These are phyloP conservation scores for Hyperoplus lanceolatus DNA, from an alignment of 2,797 vertebrate genomes.

Conservation along the genomic window DNA sequence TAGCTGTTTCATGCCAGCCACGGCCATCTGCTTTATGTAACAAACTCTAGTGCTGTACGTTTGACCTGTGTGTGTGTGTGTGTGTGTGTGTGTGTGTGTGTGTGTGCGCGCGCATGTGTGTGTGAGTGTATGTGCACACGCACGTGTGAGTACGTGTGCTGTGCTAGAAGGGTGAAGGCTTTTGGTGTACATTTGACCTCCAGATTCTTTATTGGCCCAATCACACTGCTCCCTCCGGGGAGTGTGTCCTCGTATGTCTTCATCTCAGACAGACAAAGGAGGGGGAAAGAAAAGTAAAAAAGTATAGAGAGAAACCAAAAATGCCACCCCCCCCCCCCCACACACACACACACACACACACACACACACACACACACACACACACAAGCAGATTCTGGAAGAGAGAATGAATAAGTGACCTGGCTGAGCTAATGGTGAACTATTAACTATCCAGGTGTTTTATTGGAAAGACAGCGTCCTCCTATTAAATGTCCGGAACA, in stretches of 20 bases:
- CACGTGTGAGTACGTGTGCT: neutral
- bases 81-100: slow-evolving; percentile 24
- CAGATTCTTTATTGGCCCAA: slow-evolving; percentile 65
- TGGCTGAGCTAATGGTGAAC: slow-evolving; percentile 54
- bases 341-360: neutral
- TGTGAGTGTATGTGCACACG: slow-evolving; percentile 9
- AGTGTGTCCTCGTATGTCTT: slow-evolving; percentile 70
- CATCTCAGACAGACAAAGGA: slow-evolving; percentile 56
- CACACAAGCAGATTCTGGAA: neutral
- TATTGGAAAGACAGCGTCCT: slow-evolving; percentile 58
- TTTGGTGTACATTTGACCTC: slow-evolving; percentile 69
- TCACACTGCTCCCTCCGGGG: slow-evolving; percentile 54
- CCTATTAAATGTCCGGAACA: slow-evolving; percentile 62
- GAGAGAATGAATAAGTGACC: slow-evolving; percentile 62
- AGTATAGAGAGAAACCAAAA: slow-evolving; percentile 24
- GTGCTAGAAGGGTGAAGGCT: slow-evolving; percentile 46
- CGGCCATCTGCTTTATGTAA: slow-evolving; percentile 79
- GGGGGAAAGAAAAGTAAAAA: slow-evolving; percentile 28
- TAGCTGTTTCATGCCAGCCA: slow-evolving; percentile 63
- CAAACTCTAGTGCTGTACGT: slow-evolving; percentile 58
- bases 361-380: neutral
- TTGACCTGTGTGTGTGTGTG: slow-evolving; percentile 55
- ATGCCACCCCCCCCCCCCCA: slow-evolving; percentile 23
- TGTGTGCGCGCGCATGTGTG: slow-evolving; percentile 10
- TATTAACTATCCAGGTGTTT: slow-evolving; percentile 68